These are phyloP conservation scores for Pan troglodytes DNA, from an alignment of 2,113 vertebrate species.

Conservation along the genomic window NHGRI_mPanTro3-v2.1_pri NC_072408.2:117190001-117190500, in stretches of 20 bases:
- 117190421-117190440: conserved; percentile 10
- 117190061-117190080: not conserved
- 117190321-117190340: conserved; percentile 40
- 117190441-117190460: conserved; percentile 16
- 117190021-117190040: not conserved
- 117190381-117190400: conserved; percentile 15
- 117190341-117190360: conserved; percentile 61
- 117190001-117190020: too few species aligned
- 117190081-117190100: not conserved
- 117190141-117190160: not conserved
- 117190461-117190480: conserved; percentile 52
- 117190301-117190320: conserved; percentile 7
- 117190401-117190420: conserved; percentile 38
- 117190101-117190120: not conserved
- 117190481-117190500: not conserved
- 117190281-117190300: not conserved
- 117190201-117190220: not conserved
- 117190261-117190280: not conserved
- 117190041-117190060: not conserved
- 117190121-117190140: not conserved
- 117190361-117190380: conserved; percentile 48
- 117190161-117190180: not conserved
- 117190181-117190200: not conserved
- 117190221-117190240: not conserved
- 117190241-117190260: not conserved